Conservation (phyloP, 2,888 invertebrate species). For the Pherbina coryleti region DNA sequence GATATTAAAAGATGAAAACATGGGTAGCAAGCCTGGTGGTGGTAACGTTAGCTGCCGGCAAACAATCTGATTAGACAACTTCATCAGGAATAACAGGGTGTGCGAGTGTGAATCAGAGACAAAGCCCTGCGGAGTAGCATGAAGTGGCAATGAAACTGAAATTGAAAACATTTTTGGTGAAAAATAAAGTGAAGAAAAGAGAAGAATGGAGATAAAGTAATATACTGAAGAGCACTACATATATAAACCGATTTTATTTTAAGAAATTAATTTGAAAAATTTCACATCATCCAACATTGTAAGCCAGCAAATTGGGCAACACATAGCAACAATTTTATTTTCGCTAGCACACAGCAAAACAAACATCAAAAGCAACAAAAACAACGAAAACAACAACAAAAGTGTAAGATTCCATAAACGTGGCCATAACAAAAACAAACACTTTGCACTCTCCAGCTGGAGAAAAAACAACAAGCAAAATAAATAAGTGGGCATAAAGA, state of each 20-base stretch:
- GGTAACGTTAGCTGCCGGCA: background rate
- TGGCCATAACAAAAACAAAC: slow-evolving; percentile 40
- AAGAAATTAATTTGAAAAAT: too few relatives aligned
- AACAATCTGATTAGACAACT: background rate
- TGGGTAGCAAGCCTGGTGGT: background rate
- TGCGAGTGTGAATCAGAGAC: background rate
- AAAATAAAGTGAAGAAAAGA: background rate
- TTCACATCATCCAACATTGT: too few relatives aligned
- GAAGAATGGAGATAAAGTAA: background rate
- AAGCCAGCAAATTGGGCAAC: slow-evolving; percentile 18
- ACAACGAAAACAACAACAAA: background rate
- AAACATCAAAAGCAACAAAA: background rate
- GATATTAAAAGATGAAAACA: background rate
- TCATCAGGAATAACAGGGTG: background rate
- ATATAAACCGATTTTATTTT: too few relatives aligned
- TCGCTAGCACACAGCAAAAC: background rate
- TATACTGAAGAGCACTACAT: background rate
- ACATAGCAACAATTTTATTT: slow-evolving; percentile 20
- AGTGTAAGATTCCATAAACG: background rate
- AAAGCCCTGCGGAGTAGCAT: background rate
- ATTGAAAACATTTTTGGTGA: background rate
- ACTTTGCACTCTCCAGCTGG: background rate
- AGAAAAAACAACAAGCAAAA: background rate
- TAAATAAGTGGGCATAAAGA: background rate
- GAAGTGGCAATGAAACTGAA: background rate